Conservation (phyloP, 2,797 vertebrate genomes). For the Catharus ustulatus region DNA sequence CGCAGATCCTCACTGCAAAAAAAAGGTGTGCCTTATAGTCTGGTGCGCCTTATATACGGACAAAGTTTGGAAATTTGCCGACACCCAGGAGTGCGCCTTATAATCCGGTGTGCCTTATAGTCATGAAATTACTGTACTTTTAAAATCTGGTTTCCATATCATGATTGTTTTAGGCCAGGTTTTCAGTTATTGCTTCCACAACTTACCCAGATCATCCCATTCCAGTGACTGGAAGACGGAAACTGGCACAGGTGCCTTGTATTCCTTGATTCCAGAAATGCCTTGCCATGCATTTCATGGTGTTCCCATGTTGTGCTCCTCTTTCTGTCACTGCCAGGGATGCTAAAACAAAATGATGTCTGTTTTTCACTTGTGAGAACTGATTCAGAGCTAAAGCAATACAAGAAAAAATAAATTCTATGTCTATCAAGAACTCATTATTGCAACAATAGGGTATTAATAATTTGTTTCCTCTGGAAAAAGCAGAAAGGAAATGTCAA, state of each 20-base stretch:
- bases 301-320: not conserved
- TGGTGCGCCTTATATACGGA: no score
- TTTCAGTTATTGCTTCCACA: not conserved
- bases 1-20: no score
- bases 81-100: no score
- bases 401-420: not conserved
- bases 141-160: not conserved
- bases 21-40: no score
- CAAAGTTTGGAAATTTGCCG: no score
- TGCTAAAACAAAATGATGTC: not conserved
- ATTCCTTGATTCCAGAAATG: not conserved
- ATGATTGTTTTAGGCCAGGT: not conserved
- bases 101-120: no score
- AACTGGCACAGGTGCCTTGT: not conserved
- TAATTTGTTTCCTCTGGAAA: not conserved
- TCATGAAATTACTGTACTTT: not conserved
- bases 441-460: slow-evolving; percentile 10
- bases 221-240: not conserved
- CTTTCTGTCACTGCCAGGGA: not conserved
- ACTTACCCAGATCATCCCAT: not conserved
- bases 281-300: not conserved
- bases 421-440: slow-evolving; percentile 16
- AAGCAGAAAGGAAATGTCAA: slow-evolving; percentile 13
- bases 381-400: not conserved
- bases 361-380: not conserved